A percentile compares a stretch with the other conserved stretches of the same genome.
Conservation (phyloP, 2,888 invertebrate species). For the Drosophila koepferae region DNA sequence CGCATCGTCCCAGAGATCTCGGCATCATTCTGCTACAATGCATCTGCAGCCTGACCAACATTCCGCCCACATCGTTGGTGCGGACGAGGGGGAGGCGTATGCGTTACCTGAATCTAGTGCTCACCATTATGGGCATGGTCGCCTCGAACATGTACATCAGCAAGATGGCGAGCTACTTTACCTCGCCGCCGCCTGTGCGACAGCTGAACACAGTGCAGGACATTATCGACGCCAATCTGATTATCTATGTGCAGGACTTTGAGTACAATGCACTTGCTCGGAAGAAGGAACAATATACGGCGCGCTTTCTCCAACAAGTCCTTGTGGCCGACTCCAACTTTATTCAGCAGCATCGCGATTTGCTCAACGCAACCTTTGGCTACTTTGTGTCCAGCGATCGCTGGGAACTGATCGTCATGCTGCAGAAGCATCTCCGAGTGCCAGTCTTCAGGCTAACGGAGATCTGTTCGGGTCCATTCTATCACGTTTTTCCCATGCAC, state of each 20-base stretch:
- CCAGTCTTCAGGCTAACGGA: constrained; percentile 73
- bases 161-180: constrained; percentile 77
- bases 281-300: constrained; percentile 40
- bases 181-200: constrained; percentile 47
- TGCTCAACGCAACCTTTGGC: constrained; percentile 69
- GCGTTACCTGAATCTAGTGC: constrained; percentile 59
- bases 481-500: constrained; percentile 75
- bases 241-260: constrained; percentile 55
- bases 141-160: constrained; percentile 75
- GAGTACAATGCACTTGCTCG: constrained; percentile 58
- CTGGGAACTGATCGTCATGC: constrained; percentile 74
- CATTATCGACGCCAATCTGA: constrained; percentile 65
- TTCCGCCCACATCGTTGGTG: constrained; percentile 59
- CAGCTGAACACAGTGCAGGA: constrained; percentile 75
- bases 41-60: constrained; percentile 64
- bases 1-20: constrained; percentile 60
- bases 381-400: constrained; percentile 77
- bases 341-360: constrained; percentile 63
- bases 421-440: constrained; percentile 63
- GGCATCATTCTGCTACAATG: constrained; percentile 70
- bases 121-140: constrained; percentile 72
- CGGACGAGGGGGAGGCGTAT: constrained; percentile 56
- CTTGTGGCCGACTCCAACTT: constrained; percentile 35
- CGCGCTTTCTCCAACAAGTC: constrained; percentile 57
- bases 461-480: constrained; percentile 78